Conservation (phyloP, 2,113 vertebrate genomes). For the Bufo gargarizans region DNA sequence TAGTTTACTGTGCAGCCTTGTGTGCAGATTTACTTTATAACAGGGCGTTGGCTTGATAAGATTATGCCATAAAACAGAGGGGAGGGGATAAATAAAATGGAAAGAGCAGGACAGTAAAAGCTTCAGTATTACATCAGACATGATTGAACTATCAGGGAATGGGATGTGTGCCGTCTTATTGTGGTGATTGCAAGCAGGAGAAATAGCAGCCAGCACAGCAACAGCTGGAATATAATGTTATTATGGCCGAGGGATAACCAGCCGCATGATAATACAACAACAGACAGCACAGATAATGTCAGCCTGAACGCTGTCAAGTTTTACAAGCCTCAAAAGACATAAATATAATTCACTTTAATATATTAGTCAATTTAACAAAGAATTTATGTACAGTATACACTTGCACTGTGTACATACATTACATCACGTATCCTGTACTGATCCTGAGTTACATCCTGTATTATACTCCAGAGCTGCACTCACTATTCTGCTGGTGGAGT, state of each 20-base stretch:
- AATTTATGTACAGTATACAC: too few species aligned
- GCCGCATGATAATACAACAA: too few species aligned
- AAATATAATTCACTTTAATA: too few species aligned
- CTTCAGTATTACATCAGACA: slow-evolving; percentile 19
- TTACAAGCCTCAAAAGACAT: neutral
- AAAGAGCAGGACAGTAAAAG: slow-evolving; percentile 31
- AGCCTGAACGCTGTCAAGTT: neutral
- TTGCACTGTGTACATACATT: too few species aligned
- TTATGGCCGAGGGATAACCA: neutral
- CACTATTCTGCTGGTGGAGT: too few species aligned
- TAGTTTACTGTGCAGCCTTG: neutral
- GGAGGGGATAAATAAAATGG: slow-evolving; percentile 34
- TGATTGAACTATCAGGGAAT: neutral
- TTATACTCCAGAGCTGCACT: too few species aligned
- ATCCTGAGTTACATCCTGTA: too few species aligned
- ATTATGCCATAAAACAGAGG: slow-evolving; percentile 7
- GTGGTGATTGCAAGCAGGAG: neutral
- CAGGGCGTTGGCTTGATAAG: slow-evolving; percentile 35
- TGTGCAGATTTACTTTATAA: slow-evolving; percentile 17
- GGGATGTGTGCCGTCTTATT: neutral
- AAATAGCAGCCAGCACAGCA: neutral
- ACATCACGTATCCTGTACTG: too few species aligned
- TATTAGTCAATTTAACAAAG: too few species aligned
- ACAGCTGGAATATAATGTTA: slow-evolving; percentile 11
- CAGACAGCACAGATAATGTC: too few species aligned